Conservation (phyloP, 2,888 invertebrate genomes). For the Acanthoscelides obtectus region DNA sequence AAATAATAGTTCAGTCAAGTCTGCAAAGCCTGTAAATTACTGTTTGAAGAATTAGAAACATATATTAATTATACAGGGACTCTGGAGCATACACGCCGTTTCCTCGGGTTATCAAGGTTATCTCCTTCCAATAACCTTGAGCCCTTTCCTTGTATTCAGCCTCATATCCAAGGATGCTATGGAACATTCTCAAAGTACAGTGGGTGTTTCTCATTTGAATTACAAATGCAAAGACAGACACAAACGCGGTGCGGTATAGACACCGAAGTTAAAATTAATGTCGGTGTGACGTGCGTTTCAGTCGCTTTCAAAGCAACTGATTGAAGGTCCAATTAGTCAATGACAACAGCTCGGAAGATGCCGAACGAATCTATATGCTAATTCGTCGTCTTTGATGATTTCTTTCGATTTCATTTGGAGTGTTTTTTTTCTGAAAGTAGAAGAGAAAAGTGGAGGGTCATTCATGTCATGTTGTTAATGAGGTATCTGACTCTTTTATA, state of each 20-base stretch:
- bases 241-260: constrained; percentile 14
- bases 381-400: constrained; percentile 31
- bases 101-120: too few species aligned
- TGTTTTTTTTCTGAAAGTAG: neutral
- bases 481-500: neutral
- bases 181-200: too few species aligned
- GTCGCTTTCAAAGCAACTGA: constrained; percentile 27
- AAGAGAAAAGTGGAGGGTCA: neutral
- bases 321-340: constrained; percentile 37
- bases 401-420: constrained; percentile 11
- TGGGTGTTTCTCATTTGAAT: too few species aligned
- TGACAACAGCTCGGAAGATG: constrained; percentile 37
- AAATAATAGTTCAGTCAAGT: too few species aligned
- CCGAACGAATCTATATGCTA: constrained; percentile 32
- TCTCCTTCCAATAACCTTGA: too few species aligned
- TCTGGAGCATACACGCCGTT: too few species aligned
- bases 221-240: constrained; percentile 36
- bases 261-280: constrained; percentile 38
- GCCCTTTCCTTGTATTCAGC: too few species aligned
- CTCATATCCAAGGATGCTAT: too few species aligned
- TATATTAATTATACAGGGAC: too few species aligned
- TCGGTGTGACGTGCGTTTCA: constrained; percentile 33
- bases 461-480: neutral
- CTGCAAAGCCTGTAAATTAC: too few species aligned
- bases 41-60: too few species aligned